Conservation (phyloP, 2,888 invertebrate species). For the Branchinecta sandiegonensis region DNA sequence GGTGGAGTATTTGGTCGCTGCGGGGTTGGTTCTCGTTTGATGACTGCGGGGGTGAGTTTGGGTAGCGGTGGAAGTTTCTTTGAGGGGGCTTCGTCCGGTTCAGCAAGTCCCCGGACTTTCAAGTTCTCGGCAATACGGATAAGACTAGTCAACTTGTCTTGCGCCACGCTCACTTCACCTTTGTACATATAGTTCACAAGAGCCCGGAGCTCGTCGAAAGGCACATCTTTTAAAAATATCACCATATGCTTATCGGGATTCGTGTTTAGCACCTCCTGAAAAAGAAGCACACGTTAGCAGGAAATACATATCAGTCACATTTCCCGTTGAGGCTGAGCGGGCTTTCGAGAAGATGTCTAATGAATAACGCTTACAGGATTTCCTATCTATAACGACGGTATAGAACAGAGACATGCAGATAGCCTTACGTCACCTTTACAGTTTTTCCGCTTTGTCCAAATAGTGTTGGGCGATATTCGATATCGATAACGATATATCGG, state of each 20-base stretch:
- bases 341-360: too few relatives aligned
- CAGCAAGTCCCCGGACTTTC: conserved; percentile 7
- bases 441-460: too few relatives aligned
- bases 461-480: too few relatives aligned
- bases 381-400: too few relatives aligned
- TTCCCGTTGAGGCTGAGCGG: too few relatives aligned
- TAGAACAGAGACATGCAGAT: too few relatives aligned
- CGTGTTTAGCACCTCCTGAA: neutral
- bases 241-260: conserved; percentile 16
- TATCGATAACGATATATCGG: too few relatives aligned
- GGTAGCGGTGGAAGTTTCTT: conserved; percentile 21
- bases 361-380: too few relatives aligned
- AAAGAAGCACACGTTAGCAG: neutral
- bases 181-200: conserved; percentile 16
- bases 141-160: conserved; percentile 14
- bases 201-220: conserved; percentile 8
- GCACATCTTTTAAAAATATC: conserved; percentile 16
- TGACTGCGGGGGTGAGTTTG: conserved; percentile 20
- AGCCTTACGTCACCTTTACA: too few relatives aligned
- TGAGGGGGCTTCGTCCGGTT: conserved; percentile 17
- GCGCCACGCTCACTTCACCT: conserved; percentile 13
- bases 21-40: conserved; percentile 20
- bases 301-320: too few relatives aligned
- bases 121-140: conserved; percentile 12
- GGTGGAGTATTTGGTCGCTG: conserved; percentile 14